A percentile compares a stretch with the other conserved stretches of the same genome.
These are phyloP conservation scores for Beroe forskalii DNA, from an alignment of 37 sponge, comb jelly and placozoan genomes.

Conservation along the genomic window DNA sequence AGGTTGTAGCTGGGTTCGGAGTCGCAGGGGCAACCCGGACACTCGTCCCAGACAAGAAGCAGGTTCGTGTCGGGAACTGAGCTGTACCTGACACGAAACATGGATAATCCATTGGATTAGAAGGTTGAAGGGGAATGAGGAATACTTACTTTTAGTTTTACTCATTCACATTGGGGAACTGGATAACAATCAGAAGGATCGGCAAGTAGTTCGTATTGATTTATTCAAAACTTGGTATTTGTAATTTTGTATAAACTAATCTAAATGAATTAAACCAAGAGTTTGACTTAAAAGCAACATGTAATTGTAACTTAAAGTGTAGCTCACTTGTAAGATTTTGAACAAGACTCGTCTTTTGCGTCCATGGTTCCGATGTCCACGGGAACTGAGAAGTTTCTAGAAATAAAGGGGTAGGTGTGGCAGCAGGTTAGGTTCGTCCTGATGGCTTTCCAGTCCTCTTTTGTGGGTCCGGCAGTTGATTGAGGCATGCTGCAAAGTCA, in stretches of 20 bases:
- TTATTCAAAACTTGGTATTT: no score
- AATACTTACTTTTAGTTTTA: no score
- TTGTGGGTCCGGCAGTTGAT: neutral
- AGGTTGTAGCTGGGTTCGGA: neutral
- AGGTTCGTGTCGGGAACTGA: conserved; percentile 54
- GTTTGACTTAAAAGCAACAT: no score
- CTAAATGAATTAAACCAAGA: no score
- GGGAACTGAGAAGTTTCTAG: conserved; percentile 20
- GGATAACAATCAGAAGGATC: no score
- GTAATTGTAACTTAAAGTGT: no score
- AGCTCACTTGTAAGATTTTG: neutral
- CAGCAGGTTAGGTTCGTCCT: conserved; percentile 28
- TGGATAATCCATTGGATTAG: no score
- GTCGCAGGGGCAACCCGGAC: neutral
- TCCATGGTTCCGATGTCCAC: neutral
- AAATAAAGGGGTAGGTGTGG: conserved; percentile 20
- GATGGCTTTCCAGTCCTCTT: conserved; percentile 27
- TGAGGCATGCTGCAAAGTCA: no score
- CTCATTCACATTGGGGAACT: no score
- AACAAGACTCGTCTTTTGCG: neutral
- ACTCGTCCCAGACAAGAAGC: neutral
- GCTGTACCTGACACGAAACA: conserved; percentile 40
- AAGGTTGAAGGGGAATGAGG: no score
- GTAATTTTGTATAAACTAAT: no score
- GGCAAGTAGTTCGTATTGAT: no score